A percentile compares a stretch with the other conserved stretches of the same genome.
phyloP scores from a whole-genome alignment of 2,888 invertebrate species.

The Cephus nigrinus region DNA sequence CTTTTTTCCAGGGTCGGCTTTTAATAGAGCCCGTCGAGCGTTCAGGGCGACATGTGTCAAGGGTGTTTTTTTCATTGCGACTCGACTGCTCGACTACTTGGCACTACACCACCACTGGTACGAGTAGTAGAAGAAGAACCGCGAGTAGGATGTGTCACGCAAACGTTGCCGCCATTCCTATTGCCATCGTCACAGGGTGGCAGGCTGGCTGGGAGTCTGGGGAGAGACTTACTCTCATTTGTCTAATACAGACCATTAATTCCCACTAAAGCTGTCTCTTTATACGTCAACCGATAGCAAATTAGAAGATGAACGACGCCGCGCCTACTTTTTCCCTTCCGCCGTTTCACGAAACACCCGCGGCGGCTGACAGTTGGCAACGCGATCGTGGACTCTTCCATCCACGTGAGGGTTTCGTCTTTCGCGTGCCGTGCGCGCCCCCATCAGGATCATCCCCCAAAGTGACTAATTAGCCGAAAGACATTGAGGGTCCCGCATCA shows the following conservation, averaged over 20 bases:
- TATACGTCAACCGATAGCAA: slow-evolving; percentile 21
- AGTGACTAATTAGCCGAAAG: neutral
- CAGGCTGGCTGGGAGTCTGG: neutral
- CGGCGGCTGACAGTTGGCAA: neutral
- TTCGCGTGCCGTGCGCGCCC: neutral
- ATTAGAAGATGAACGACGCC: slow-evolving; percentile 13
- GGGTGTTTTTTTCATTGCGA: slow-evolving; percentile 3
- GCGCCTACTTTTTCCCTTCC: neutral
- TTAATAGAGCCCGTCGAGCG: slow-evolving; percentile 31
- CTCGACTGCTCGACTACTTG: neutral
- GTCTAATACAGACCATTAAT: slow-evolving; percentile 39
- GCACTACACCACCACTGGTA: neutral
- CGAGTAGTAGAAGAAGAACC: neutral
- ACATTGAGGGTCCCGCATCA: neutral
- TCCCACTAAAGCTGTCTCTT: slow-evolving; percentile 26
- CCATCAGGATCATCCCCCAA: neutral
- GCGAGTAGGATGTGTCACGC: neutral
- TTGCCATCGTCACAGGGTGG: neutral
- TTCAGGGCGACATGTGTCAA: slow-evolving; percentile 19
- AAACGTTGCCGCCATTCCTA: neutral
- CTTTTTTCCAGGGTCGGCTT: slow-evolving; percentile 19
- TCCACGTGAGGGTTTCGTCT: neutral
- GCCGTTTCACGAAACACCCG: neutral
- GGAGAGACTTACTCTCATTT: slow-evolving; percentile 32
- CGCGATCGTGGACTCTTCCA: too few relatives aligned